Evolutionary conservation across 2,888 invertebrate genomes (phyloP).

Genomic region (Dryobota labecula): DNA sequence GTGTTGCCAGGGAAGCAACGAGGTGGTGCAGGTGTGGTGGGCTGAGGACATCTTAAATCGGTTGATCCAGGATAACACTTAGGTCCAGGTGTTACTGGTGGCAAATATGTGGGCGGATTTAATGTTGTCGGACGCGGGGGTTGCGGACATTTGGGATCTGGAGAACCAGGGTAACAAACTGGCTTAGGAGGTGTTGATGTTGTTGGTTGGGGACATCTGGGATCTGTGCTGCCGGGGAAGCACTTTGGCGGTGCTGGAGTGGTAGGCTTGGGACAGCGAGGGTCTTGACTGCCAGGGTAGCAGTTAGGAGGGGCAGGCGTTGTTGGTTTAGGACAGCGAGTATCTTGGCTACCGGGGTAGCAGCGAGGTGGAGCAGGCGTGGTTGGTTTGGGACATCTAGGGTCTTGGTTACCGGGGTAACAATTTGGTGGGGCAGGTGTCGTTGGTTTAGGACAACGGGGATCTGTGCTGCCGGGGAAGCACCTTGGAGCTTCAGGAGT

Average conservation of each 20-base stretch:
- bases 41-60: too few relatives aligned
- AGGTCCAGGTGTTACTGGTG: too few relatives aligned
- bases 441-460: not conserved
- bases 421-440: not conserved
- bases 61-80: too few relatives aligned
- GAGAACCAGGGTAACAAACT: too few relatives aligned
- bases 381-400: not conserved
- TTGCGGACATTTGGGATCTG: too few relatives aligned
- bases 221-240: conserved; percentile 73
- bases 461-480: conserved; percentile 67
- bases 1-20: too few relatives aligned
- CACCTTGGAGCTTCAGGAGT: conserved; percentile 46
- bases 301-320: conserved; percentile 27
- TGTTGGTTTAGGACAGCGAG: conserved; percentile 67
- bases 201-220: conserved; percentile 69
- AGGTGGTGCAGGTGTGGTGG: too few relatives aligned
- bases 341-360: not conserved
- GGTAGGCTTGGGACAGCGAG: conserved; percentile 53
- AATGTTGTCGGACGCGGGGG: too few relatives aligned
- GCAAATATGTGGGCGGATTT: too few relatives aligned
- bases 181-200: too few relatives aligned
- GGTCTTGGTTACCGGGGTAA: not conserved
- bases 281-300: not conserved
- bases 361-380: conserved; percentile 45
- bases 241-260: conserved; percentile 65